A percentile compares a stretch with the other conserved stretches of the same genome.
phyloP scores from a whole-genome alignment of 1,140 invertebrate genomes.

The Ephestia elutella region DNA sequence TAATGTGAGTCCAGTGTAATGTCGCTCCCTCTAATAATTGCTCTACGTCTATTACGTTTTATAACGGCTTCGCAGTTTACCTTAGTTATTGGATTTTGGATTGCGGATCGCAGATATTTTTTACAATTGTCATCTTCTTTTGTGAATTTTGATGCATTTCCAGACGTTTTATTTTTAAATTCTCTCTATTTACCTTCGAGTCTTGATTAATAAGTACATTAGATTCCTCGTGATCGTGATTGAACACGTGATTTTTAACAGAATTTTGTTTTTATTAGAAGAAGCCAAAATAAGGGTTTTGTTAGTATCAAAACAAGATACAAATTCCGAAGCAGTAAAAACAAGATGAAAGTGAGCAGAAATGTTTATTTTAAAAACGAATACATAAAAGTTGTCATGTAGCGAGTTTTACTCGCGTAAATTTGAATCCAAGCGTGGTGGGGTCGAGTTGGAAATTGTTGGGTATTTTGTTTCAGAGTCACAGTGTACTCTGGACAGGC shows the following conservation, averaged over 20 bases:
- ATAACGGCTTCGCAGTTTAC: neutral
- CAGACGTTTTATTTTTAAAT: too few relatives aligned
- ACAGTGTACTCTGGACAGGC: neutral
- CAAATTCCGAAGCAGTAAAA: neutral
- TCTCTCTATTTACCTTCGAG: too few relatives aligned
- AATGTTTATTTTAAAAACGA: neutral
- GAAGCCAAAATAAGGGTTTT: neutral
- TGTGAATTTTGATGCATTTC: too few relatives aligned
- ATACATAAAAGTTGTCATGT: conserved; percentile 1
- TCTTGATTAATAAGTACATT: too few relatives aligned
- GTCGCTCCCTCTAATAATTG: conserved; percentile 57
- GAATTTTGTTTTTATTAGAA: too few relatives aligned
- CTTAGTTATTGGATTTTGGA: neutral
- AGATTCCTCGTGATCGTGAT: too few relatives aligned
- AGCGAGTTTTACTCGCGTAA: neutral
- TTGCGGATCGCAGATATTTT: neutral
- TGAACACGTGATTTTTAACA: too few relatives aligned
- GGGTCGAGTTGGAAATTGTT: conserved; percentile 1
- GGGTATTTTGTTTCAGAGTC: neutral
- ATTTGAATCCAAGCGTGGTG: neutral
- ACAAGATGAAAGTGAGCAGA: neutral
- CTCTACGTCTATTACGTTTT: conserved; percentile 52
- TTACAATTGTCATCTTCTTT: too few relatives aligned
- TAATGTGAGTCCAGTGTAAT: conserved; percentile 68
- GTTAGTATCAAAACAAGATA: neutral